A percentile compares a stretch with the other conserved stretches of the same genome.
Conservation (phyloP, 2,113 vertebrate species). For the Pterocles burchelli region DNA sequence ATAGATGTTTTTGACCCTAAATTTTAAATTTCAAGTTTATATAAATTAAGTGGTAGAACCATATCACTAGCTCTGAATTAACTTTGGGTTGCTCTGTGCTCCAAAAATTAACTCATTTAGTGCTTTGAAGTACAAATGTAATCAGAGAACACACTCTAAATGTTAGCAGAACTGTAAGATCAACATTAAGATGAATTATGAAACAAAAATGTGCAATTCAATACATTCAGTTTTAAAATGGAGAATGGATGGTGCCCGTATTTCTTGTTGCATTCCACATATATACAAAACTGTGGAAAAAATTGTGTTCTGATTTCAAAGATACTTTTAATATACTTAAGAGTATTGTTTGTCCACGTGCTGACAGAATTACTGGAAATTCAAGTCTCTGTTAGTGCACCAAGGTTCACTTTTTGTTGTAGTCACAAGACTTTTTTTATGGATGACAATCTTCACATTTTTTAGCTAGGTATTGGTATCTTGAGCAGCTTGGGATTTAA, state of each 20-base stretch:
- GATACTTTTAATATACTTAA: background rate
- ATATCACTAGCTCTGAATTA: background rate
- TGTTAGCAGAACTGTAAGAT: background rate
- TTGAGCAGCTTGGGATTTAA: background rate
- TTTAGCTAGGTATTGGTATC: background rate
- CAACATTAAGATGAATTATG: background rate
- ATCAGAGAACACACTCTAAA: background rate
- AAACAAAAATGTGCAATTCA: background rate
- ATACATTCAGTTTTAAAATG: background rate
- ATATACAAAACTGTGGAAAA: background rate
- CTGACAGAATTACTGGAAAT: background rate
- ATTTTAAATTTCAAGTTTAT: background rate
- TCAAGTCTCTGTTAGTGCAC: background rate
- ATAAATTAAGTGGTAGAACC: background rate
- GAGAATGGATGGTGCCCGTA: background rate
- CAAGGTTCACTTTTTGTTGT: background rate
- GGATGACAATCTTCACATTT: background rate
- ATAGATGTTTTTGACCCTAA: background rate
- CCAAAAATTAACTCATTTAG: background rate
- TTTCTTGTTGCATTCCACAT: background rate
- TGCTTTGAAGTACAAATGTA: background rate
- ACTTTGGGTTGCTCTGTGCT: background rate
- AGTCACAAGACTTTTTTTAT: background rate
- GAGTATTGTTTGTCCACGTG: background rate
- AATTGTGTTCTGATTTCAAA: background rate